Base-by-base conservation (phyloP, 2,113 vertebrate species). In the Calypte anna region DNA sequence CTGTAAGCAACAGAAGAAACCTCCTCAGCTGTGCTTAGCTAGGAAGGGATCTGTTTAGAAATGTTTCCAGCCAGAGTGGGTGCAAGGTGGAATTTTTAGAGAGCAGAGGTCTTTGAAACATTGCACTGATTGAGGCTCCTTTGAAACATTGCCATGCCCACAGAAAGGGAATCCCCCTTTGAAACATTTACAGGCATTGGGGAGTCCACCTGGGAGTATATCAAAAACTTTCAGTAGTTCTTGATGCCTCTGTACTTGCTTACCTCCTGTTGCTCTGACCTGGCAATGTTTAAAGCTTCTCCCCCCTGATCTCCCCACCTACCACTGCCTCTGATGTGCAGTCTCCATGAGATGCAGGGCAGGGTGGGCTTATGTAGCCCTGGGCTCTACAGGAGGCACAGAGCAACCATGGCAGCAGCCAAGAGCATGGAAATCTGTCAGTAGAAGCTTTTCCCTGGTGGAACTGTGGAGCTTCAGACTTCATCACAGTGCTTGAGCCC, bases 101-200 rank as follows among this genome's bases (percentile, higher is more conserved):
- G 72, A 93, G 58, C 44, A 48, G 36, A 82, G 74, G 86, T 81
- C 91, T 97, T 95, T 88, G 96, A 96, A 97, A 82, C 76, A 46
- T 88, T 88, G 68, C 70, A 74, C 63, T 57, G 50, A 86, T 51
- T 61, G 55, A 90, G 57, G 80, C 72, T 92, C 74, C 86, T 97
- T 96, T 95, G 96, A 97, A 97, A 95, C 74, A 16, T 94, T 93
- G 57, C 92, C 61, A 40, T 94, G 66, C 33, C 51, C 51, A 22
- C 27, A 63, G 90, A 92, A 80, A 63, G 72, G 91, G 86, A 75
- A 82, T 94, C 89, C 91, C 83, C 78, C 84, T 97, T 95, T 96
- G 95, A 96, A 94, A 95, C 75, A 73, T 93, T 92, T 94, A 61
- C 77, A 94, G 90, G 82, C 53, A 9, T 28, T 91, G 91, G 92